phyloP scores from a whole-genome alignment of 2,888 invertebrate species.

The Chelonus formosanus region DNA sequence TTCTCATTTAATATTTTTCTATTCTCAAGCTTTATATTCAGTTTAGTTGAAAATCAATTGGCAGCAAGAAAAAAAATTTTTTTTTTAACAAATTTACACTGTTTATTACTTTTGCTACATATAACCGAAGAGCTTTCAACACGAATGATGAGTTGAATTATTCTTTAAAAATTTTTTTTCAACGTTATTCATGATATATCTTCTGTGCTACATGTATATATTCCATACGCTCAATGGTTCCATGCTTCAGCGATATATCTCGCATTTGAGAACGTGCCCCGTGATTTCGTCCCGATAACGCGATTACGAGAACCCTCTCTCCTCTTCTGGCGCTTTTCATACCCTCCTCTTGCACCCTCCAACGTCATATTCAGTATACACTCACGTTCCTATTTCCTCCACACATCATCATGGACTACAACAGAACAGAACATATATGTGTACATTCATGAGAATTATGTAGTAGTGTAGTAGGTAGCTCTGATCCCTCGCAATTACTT shows the following conservation, averaged over 20 bases:
- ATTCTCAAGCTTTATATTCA: too few species aligned
- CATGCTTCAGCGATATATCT: conserved; percentile 43
- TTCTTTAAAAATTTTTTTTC: neutral
- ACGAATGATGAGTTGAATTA: conserved; percentile 7
- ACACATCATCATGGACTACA: conserved; percentile 8
- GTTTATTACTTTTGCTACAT: conserved; percentile 4
- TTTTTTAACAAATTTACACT: too few species aligned
- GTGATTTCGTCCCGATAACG: conserved; percentile 62
- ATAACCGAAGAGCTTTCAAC: neutral
- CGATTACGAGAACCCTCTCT: conserved; percentile 50
- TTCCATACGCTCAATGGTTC: too few species aligned
- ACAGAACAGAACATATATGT: neutral
- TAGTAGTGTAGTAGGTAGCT: conserved; percentile 50
- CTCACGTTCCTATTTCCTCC: conserved; percentile 1
- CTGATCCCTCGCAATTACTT: conserved; percentile 66
- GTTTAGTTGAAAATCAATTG: too few species aligned
- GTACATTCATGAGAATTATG: conserved; percentile 24
- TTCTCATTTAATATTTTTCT: too few species aligned
- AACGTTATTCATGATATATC: too few species aligned
- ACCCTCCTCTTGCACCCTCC: conserved; percentile 14
- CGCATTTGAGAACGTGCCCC: conserved; percentile 59
- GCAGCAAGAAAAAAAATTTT: too few species aligned
- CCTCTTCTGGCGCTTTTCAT: conserved; percentile 32
- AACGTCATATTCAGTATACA: conserved; percentile 16
- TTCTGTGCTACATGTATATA: too few species aligned